phyloP scores from a whole-genome alignment of 2,797 vertebrate genomes.

The Neomorphus geoffroyi region DNA sequence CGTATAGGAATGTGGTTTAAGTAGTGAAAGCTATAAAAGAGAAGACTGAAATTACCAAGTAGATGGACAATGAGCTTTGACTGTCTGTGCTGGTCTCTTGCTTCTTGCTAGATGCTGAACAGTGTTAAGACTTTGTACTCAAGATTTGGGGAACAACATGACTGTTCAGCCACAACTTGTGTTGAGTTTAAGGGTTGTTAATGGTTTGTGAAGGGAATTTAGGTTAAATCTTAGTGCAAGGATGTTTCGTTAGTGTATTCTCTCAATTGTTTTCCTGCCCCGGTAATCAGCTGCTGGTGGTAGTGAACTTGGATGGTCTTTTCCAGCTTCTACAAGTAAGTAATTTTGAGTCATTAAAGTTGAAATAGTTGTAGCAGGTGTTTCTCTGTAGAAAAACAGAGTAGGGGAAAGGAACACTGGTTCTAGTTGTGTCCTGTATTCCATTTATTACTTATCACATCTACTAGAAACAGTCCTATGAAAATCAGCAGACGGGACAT shows the following conservation, averaged over 20 bases:
- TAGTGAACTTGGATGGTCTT: not conserved
- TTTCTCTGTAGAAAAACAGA: not conserved
- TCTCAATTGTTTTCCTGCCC: not conserved
- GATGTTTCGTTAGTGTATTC: not conserved
- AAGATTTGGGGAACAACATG: not conserved
- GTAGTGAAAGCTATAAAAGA: not conserved
- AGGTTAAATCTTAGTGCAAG: not conserved
- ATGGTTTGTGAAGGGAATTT: not conserved
- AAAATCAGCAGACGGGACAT: not conserved
- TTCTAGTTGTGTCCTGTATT: not conserved
- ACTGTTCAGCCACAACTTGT: not conserved
- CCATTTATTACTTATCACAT: not conserved
- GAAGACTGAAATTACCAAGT: not conserved
- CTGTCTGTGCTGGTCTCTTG: not conserved
- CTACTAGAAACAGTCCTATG: not conserved
- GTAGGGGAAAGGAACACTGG: not conserved
- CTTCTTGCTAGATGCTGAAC: not conserved
- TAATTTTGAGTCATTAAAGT: not conserved
- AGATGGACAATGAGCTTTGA: not conserved
- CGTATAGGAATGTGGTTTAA: not conserved
- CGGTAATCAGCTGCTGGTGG: not conserved
- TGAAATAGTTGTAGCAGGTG: not conserved
- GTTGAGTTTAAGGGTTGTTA: not conserved
- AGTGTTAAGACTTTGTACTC: not conserved
- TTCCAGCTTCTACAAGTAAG: not conserved